phyloP scores from a whole-genome alignment of 2,888 invertebrate species.

The Crossocerus cetratus region DNA sequence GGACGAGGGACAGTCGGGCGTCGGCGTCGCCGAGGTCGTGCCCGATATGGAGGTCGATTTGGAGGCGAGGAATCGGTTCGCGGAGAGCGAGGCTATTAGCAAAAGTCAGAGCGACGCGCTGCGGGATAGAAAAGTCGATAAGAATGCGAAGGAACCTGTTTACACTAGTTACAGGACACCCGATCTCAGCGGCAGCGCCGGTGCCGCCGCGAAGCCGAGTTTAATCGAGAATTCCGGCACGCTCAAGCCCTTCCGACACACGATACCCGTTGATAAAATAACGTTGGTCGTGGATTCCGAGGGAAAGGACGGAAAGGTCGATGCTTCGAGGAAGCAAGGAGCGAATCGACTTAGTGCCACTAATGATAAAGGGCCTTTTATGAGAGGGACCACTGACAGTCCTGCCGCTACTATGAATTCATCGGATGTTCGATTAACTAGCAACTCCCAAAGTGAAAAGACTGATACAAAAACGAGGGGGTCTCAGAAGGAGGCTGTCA shows the following conservation, averaged over 20 bases:
- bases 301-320: background rate
- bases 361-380: background rate
- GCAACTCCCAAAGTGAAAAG: background rate
- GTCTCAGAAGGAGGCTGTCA: slow-evolving; percentile 21
- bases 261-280: slow-evolving; percentile 74
- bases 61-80: slow-evolving; percentile 66
- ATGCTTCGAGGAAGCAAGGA: background rate
- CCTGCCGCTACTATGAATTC: background rate
- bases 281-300: slow-evolving; percentile 52
- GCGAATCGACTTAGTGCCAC: slow-evolving; percentile 1
- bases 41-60: slow-evolving; percentile 69
- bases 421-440: background rate
- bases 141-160: slow-evolving; percentile 55
- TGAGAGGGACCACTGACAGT: background rate
- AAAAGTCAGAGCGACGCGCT: slow-evolving; percentile 43
- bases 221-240: slow-evolving; percentile 70
- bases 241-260: slow-evolving; percentile 72
- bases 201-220: slow-evolving; percentile 58
- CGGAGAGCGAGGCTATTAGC: slow-evolving; percentile 56
- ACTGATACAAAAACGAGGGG: background rate
- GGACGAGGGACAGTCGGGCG: slow-evolving; percentile 57
- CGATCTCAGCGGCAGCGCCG: slow-evolving; percentile 65
- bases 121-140: slow-evolving; percentile 55
- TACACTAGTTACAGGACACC: slow-evolving; percentile 74
- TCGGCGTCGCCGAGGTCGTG: slow-evolving; percentile 75